Base-by-base conservation (phyloP, 2,113 vertebrate species). In the Lasiurus borealis region DNA sequence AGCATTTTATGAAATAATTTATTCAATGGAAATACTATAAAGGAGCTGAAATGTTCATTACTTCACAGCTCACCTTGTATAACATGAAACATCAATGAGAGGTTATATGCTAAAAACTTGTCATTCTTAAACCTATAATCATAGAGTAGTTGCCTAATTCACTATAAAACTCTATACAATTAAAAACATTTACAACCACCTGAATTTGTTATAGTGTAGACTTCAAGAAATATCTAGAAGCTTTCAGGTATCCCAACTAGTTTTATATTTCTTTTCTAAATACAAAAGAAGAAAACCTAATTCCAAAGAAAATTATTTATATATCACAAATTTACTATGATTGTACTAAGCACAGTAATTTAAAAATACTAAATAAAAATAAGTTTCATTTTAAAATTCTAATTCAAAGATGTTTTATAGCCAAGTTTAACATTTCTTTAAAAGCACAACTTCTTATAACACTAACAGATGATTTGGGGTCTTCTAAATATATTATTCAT, bases 211-310 rank as follows among this genome's bases (percentile, higher is more conserved):
- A 71, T 18, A 31, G 12, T 81, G 27, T 6, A 71, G 31, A 86
- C 29, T 31, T 75, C 36, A 88, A 84, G 23, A 94, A 91, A 46
- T 48, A 85, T 7, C 54, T 77, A 52, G 8, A 80, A 54, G 25
- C 31, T 62, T 68, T 89, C 50, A 27, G 8, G 57, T 68, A 93
- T 64, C 23, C 57, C 14, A 78, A 89, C 5, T 81, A 73, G 18
- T 59, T 92, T 93, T 73, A 29, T n/a, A 94, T 57, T 66, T 90
- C 36, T 85, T 90, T 95, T 78, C 46, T 69, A 93, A 82, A 82
- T 82, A 82, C 3, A 36, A 93, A 14, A 82, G 13, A 52, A 85
- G 36, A 95, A 36, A 91, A 80, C 46, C 5, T 8, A 62, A 76
- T 86, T 77, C 15, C 18, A 88, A 8, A 27, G 16, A n/a, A 88